Evolutionary conservation across 2,888 invertebrate genomes (phyloP).

Genomic region (Latrodectus elegans): DNA sequence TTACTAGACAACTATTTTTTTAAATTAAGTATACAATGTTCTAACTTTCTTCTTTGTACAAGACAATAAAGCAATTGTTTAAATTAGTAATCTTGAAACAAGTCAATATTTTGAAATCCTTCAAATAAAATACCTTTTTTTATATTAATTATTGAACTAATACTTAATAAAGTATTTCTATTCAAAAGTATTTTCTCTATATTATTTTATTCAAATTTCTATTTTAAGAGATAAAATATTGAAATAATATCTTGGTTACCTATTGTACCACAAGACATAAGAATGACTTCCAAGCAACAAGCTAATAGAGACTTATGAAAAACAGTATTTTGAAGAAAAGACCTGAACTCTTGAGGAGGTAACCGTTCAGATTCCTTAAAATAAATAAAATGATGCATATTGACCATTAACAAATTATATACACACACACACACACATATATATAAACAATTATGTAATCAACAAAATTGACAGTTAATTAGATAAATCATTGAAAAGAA

Average conservation of each 20-base stretch:
- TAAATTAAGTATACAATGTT: too few relatives aligned
- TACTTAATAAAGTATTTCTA: too few relatives aligned
- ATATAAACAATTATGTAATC: too few relatives aligned
- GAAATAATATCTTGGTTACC: conserved; percentile 16
- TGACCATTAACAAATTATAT: neutral
- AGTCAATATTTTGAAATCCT: neutral
- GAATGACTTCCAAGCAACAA: conserved; percentile 52
- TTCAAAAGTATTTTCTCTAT: neutral
- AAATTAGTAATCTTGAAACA: too few relatives aligned
- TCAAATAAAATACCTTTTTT: neutral
- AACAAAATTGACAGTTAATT: too few relatives aligned
- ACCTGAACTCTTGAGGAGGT: conserved; percentile 31
- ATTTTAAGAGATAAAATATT: neutral
- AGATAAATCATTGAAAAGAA: too few relatives aligned
- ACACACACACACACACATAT: neutral
- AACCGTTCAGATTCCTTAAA: conserved; percentile 55
- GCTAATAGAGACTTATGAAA: conserved; percentile 58
- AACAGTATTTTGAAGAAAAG: conserved; percentile 42
- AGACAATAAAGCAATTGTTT: too few relatives aligned
- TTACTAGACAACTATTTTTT: too few relatives aligned
- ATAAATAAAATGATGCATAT: neutral
- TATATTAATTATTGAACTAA: neutral
- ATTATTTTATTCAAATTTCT: neutral
- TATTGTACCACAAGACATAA: conserved; percentile 62
- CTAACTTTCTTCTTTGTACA: too few relatives aligned